Conservation (phyloP, 2,113 vertebrate genomes). For the Archocentrus centrarchus region DNA sequence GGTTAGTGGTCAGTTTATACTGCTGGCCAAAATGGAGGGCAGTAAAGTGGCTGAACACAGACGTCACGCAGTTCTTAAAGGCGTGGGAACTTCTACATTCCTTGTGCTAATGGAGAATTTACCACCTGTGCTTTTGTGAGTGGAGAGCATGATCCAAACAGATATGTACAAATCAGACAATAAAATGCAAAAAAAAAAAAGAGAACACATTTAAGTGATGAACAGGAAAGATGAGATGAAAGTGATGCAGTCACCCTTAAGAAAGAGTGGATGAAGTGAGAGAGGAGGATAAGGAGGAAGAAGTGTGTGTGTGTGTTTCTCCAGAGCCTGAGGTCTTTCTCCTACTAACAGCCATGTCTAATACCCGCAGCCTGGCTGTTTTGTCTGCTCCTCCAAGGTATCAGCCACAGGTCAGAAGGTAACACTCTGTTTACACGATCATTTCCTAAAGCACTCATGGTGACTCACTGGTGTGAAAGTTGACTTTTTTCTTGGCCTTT, state of each 20-base stretch:
- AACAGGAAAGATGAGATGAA: not conserved
- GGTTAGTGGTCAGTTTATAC: conserved; percentile 52
- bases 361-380: conserved; percentile 85
- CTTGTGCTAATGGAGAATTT: conserved; percentile 12
- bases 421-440: conserved; percentile 94
- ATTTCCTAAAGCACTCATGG: conserved; percentile 92
- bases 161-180: not conserved
- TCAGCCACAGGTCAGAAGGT: conserved; percentile 95
- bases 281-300: not conserved
- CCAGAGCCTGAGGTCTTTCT: conserved; percentile 55
- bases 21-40: conserved; percentile 25
- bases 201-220: not conserved
- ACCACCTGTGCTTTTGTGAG: not conserved
- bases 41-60: conserved; percentile 49
- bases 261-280: not conserved
- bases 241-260: not conserved
- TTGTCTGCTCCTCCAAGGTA: conserved; percentile 88
- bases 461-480: conserved; percentile 88
- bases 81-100: conserved; percentile 60
- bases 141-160: not conserved
- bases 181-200: not conserved
- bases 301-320: conserved; percentile 23
- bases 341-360: conserved; percentile 93
- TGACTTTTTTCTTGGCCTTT: conserved; percentile 87
- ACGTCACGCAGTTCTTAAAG: conserved; percentile 15